Base-by-base conservation (phyloP, 2,113 vertebrate genomes). In the Stercorarius parasiticus region DNA sequence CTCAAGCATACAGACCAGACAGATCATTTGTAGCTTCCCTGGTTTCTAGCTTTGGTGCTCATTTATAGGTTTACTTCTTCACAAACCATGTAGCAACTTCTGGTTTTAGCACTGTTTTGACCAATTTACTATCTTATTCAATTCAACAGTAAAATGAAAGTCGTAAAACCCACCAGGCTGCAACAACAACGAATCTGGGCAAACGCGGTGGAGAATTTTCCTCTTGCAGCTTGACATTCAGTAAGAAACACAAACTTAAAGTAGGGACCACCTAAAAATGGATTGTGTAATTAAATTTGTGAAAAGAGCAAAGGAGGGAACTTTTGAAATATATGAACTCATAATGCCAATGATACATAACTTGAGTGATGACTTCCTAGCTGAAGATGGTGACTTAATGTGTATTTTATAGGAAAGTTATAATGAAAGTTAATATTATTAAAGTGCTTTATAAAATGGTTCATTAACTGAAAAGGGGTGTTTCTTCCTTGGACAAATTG, bases 401-500 rank as follows among this genome's bases (percentile, higher is more conserved):
- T 40, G 19, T 27, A 58, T 81, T 95, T 93, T 50, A 83, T 27
- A 81, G 72, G 32, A 94, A 90, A 80, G 26, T 67, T 86, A 45
- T 32, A 77, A 52, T 71, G n/a, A 82, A 92, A 88, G 29, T 56
- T 84, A 93, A 64, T 69, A 94, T 15, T 81, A 88, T 36, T 64
- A 84, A 84, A 84, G 34, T 78, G 64, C 20, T 90, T 93, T 67
- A 64, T 78, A 62, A 94, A 88, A 84, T 21, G n/a, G 50, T 74
- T 88, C 32, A 74, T 86, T 78, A 93, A 90, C 45, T 81, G 79
- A 86, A 94, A 93, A 83, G 43, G 30, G 13, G 34, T 50, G 26
- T 40, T 81, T 88, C n/a, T 88, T 76, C 69, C 80, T 90, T 76
- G 56, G 52, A 84, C 72, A 95, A 95, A 88, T 61, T 93, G 47